These are phyloP conservation scores for Noctua fimbriata DNA, from an alignment of 2,888 invertebrate species.

Conservation along the genomic window DNA sequence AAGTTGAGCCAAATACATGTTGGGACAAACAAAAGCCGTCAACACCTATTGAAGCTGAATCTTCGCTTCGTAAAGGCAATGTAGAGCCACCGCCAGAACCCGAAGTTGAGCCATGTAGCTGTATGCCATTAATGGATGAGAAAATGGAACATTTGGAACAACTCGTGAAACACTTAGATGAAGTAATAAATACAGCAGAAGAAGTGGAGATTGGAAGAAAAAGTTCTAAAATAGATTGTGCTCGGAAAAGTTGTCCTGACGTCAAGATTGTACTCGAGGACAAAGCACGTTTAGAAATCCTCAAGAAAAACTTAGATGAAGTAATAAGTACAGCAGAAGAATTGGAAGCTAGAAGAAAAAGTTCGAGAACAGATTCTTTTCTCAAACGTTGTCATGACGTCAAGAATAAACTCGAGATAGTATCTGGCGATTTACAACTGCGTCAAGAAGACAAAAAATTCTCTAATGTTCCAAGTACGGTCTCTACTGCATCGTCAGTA, in stretches of 20 bases:
- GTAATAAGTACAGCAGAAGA: neutral
- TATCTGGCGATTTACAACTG: neutral
- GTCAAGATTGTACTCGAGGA: slow-evolving; percentile 6
- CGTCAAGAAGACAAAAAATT: neutral
- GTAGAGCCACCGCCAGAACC: neutral
- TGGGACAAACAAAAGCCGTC: too few species aligned
- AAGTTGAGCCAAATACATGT: neutral
- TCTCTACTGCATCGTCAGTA: neutral
- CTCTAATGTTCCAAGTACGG: neutral
- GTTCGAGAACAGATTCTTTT: slow-evolving; percentile 11
- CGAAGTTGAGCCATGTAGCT: neutral
- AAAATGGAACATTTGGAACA: slow-evolving; percentile 11
- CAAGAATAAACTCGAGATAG: slow-evolving; percentile 14
- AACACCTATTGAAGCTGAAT: too few species aligned
- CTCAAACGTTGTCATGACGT: slow-evolving; percentile 3
- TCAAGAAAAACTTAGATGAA: slow-evolving; percentile 2
- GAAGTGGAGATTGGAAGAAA: neutral
- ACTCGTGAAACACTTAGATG: neutral
- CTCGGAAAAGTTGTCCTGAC: neutral
- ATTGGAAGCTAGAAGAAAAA: neutral
- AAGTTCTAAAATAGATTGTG: slow-evolving; percentile 2
- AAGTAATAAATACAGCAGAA: slow-evolving; percentile 13
- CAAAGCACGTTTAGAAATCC: neutral
- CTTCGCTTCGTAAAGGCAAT: too few species aligned
- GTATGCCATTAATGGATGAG: too few species aligned